Base-by-base conservation (phyloP, 2,113 vertebrate genomes). In the Regulus satrapa region DNA sequence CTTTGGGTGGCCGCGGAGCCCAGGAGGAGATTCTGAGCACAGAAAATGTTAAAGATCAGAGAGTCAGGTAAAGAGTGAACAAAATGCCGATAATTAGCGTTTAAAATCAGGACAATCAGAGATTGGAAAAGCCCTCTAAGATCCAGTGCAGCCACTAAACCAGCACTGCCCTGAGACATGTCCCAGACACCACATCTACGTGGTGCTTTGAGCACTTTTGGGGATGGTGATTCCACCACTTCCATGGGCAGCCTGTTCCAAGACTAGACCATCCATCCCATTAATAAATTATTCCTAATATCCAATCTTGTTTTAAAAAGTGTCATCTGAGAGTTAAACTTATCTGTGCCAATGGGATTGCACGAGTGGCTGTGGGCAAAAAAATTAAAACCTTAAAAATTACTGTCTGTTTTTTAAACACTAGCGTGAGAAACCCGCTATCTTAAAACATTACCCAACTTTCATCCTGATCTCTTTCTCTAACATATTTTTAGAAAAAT, bases 181-280 rank as follows among this genome's bases (percentile, higher is more conserved):
- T 23, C 71, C 40, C 71, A 36, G 40, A 32, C 25, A 24, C 4
- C 48, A 55, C 31, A n/a, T 9, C 55, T 24, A 11, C 48, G 19
- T 0, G 0, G 18, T 26, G 32, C 25, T 54, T 15, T 54, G 24
- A 40, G 40, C 20, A 15, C 16, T 8, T 67, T 19, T 0, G 1
- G 54, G 12, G 20, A 11, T 25, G 19, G 40, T 3, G 1, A 61
- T 54, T 54, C 40, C 46, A 48, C 9, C 25, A 19, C 34, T 46
- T 54, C 46, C 18, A 34, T 41, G 26, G 11, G 15, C 34, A 76
- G 21, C 14, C 62, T 76, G 48, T 28, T 69, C 71, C 71, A 55
- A 4, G 32, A 21, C 8, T 32, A 16, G 20, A 28, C 8, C 18
- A 55, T 18, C 25, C 31, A 55, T 12, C 20, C 41, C 14, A 18